These are phyloP conservation scores for Chaetodon trifasciatus DNA, from an alignment of 2,797 vertebrate genomes.

Conservation along the genomic window DNA sequence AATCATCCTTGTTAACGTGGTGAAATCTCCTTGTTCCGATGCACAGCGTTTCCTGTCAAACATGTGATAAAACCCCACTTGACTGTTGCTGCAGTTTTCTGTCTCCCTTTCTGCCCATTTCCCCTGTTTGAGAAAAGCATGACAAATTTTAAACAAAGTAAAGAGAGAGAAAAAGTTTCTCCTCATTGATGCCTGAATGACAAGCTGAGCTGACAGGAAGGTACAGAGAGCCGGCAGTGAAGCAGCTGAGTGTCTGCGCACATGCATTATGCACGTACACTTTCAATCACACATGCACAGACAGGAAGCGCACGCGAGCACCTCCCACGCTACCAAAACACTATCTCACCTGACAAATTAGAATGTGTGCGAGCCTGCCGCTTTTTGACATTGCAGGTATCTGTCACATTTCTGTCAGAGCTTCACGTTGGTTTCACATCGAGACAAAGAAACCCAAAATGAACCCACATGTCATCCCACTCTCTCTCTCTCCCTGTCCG, in stretches of 20 bases:
- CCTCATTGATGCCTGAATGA: constrained; percentile 77
- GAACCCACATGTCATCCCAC: constrained; percentile 53
- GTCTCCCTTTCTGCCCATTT: constrained; percentile 56
- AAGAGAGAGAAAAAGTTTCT: constrained; percentile 68
- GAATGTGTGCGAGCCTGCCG: constrained; percentile 61
- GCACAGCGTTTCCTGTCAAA: constrained; percentile 61
- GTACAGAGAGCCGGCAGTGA: constrained; percentile 50
- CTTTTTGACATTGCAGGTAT: constrained; percentile 73
- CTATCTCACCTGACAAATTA: constrained; percentile 79
- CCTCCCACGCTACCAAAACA: constrained; percentile 79
- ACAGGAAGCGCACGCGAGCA: constrained; percentile 60
- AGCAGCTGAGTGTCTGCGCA: constrained; percentile 41
- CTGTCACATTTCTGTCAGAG: constrained; percentile 79
- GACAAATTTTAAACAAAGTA: constrained; percentile 69
- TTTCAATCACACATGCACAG: constrained; percentile 61
- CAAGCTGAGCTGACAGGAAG: constrained; percentile 74
- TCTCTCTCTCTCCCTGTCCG: constrained; percentile 16
- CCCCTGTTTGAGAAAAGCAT: constrained; percentile 53
- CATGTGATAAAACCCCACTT: constrained; percentile 32
- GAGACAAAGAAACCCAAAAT: constrained; percentile 74
- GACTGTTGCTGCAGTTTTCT: constrained; percentile 45
- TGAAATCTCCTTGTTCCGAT: constrained; percentile 48
- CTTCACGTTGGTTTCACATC: constrained; percentile 71
- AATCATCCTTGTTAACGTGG: constrained; percentile 43
- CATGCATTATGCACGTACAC: constrained; percentile 71